Conservation (phyloP, 2,797 vertebrate genomes). For the Rhodeus uyekii region DNA sequence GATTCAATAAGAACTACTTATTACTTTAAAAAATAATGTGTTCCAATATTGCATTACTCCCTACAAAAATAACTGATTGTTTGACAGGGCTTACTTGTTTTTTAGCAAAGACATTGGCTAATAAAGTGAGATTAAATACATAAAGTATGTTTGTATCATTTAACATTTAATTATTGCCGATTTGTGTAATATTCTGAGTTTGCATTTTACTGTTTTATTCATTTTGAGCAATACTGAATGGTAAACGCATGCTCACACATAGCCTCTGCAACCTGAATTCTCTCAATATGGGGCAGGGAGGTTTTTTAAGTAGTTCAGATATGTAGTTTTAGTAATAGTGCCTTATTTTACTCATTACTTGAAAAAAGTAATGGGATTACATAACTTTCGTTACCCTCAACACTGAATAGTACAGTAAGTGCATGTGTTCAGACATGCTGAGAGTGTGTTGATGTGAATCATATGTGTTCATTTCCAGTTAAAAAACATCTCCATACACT, state of each 20-base stretch:
- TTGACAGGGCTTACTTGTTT: too few species aligned
- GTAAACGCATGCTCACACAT: background rate
- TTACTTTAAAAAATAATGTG: too few species aligned
- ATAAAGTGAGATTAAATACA: too few species aligned
- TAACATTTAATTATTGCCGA: background rate
- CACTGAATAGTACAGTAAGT: background rate
- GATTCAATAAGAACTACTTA: too few species aligned
- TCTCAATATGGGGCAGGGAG: too few species aligned
- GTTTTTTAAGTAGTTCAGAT: too few species aligned
- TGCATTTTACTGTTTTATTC: too few species aligned
- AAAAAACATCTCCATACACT: background rate
- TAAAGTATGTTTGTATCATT: background rate
- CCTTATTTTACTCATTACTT: background rate
- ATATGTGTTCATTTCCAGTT: background rate
- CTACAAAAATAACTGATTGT: too few species aligned
- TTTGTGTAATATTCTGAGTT: too few species aligned
- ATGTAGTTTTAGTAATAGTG: background rate
- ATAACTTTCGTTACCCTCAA: background rate
- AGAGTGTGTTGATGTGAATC: background rate
- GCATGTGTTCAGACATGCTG: background rate
- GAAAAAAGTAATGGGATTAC: background rate
- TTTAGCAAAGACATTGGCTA: too few species aligned
- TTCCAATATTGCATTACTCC: too few species aligned
- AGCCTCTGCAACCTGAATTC: background rate
- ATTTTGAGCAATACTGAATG: background rate